These are phyloP conservation scores for Grantiella picta DNA, from an alignment of 2,113 vertebrate species.

Conservation along the genomic window DNA sequence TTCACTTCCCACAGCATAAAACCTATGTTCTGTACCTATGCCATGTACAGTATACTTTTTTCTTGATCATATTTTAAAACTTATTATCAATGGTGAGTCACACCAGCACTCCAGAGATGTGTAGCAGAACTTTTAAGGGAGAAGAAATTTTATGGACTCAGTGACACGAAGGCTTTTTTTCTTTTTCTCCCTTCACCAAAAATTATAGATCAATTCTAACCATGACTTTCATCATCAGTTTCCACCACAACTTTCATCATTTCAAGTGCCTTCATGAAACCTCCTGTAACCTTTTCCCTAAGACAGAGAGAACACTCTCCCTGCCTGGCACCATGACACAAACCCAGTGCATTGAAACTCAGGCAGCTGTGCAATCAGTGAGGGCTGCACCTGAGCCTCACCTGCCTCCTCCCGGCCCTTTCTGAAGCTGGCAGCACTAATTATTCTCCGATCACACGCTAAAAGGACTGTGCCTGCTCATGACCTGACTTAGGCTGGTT, in stretches of 20 bases:
- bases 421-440: neutral
- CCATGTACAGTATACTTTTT: neutral
- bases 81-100: neutral
- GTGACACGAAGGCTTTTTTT: fast-evolving
- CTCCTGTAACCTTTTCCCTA: neutral
- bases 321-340: neutral
- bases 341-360: neutral
- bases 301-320: neutral
- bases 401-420: neutral
- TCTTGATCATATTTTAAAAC: neutral
- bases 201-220: neutral
- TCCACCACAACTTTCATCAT: neutral
- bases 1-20: neutral
- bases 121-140: neutral
- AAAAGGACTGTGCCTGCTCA: neutral
- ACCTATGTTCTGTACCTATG: neutral
- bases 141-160: neutral
- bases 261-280: neutral
- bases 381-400: neutral
- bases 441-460: neutral
- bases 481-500: neutral
- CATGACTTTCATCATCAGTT: neutral
- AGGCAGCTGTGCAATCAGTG: neutral
- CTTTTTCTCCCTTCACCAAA: neutral
- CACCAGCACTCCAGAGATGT: neutral